Evolutionary conservation across 2,113 vertebrate species (phyloP), one percentile per base, ranked within the genome.

Genomic region (Rhinopomastus cyanomelas): DNA sequence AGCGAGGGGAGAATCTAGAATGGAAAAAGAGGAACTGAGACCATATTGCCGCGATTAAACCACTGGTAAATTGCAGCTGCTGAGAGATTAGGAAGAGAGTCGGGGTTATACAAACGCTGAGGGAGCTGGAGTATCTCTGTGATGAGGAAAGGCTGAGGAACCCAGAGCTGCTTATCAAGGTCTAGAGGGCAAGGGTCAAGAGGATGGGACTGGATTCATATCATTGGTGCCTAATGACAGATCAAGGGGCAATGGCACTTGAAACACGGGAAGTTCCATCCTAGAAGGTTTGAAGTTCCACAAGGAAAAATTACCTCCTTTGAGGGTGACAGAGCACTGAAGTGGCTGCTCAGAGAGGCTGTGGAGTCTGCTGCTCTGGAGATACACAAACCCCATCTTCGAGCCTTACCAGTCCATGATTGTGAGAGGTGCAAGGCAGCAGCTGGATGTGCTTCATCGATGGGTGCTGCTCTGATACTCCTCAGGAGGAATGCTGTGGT

Each of bases 41-140:
- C 2, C 27, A 3, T 6, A 0, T 26, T 42, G 25, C 11, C 1
- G 23, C 9, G 1, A 3, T 22, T 16, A 16, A 44, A 26, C 19
- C 13, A 1, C 46, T 4, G 21, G 2, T 9, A 2, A 25, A 6
- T 16, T 6, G 46, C 17, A 3, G 1, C 36, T 26, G 44, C 59
- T 26, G 6, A 2, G 19, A 5, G 29, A 4, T 22, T 25, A 34
- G n/a, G 44, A 12, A 23, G 22, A 67, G 44, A 67, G 16, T 26
- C 15, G 18, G 65, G 22, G 44, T n/a, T 67, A 25, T n/a, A 21
- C 18, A 18, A n/a, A 13, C 25, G 23, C 23, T 13, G 65, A 34
- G 22, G n/a, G 65, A 7, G 11, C 30, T 25, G 20, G 42, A 32
- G 62, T 29, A 20, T 12, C 17, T 42, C 37, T 62, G 10, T 39